Base-by-base conservation (phyloP, 2,797 vertebrate genomes). In the Anableps anableps region DNA sequence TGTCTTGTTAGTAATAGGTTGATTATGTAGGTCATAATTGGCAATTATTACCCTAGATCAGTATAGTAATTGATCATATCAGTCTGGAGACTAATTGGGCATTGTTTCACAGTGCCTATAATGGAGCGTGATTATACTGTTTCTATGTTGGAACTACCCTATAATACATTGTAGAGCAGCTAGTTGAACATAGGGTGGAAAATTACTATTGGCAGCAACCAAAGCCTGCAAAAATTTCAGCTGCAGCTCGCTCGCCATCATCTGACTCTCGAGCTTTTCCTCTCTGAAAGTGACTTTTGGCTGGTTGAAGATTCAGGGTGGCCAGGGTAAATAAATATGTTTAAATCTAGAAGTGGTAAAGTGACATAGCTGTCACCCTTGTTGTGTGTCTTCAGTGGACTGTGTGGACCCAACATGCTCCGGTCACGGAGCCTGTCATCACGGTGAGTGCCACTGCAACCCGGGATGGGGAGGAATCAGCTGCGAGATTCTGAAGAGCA, bases 391-490 rank as follows among this genome's bases (percentile, higher is more conserved):
- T 73, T 43, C 91, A 96, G 99, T 97, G 82, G 97, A 99, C 95
- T 99, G 99, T 83, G 85, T 98, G 88, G 98, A 99, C 90, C 97
- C 99, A 21, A 91, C 93, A 26, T 99, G 99, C 94, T 97, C 98
- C 26, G 93, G 94, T 84, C 98, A 99, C 0, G 99, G 99, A 0
- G 91, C 98, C 73, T 99, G 99, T 88, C 97, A 99, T 92, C 97
- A 98, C 0, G 97, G 98, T 0, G 98, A 98, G 88, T 99, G 99
- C 91, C 98, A 99, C 92, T 99, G 99, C 91, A 98, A 95, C 87
- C 97, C 97, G 0, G 98, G 98, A 86, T 99, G 99, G 99, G 97
- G 97, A 0, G 99, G 99, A 21, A 95, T 85, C 93, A 96, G 93
- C 91, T 99, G 99, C 84, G 98, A 99, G 89, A 96, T 97, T 70